phyloP scores from a whole-genome alignment of 2,797 vertebrate species.

The Pristis pectinata region DNA sequence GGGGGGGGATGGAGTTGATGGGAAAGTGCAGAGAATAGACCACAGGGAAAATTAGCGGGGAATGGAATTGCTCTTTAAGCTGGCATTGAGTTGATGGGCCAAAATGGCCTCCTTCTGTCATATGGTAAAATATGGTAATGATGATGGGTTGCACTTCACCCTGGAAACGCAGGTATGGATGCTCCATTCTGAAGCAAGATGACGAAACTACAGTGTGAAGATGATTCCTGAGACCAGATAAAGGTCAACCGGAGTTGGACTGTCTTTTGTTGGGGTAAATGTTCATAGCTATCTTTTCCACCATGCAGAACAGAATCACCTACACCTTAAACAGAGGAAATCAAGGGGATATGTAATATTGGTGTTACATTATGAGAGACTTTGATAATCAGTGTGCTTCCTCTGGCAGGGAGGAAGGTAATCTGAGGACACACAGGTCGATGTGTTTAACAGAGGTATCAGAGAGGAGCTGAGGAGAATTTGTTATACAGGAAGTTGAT shows the following conservation, averaged over 20 bases:
- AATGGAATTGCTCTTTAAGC: no score
- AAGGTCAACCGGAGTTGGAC: not conserved
- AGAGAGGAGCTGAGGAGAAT: not conserved
- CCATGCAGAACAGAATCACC: not conserved
- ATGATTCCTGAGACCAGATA: not conserved
- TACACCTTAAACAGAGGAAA: not conserved
- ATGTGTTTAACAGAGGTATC: not conserved
- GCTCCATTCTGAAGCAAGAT: not conserved
- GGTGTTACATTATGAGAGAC: not conserved
- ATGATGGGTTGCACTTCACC: not conserved
- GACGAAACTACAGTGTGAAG: no score
- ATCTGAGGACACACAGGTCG: not conserved
- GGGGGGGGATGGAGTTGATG: no score
- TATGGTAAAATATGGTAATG: no score
- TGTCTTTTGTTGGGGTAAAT: not conserved
- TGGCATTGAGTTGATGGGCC: no score
- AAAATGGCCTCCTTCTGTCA: no score
- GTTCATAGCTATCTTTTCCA: not conserved
- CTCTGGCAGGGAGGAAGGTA: not conserved
- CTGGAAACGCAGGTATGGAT: not conserved
- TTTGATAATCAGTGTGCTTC: not conserved
- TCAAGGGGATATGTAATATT: not conserved
- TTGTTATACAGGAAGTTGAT: not conserved
- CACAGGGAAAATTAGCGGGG: no score
- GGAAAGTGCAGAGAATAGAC: no score